Base-by-base conservation (phyloP, 1,140 invertebrate genomes). In the Episyrphus balteatus region DNA sequence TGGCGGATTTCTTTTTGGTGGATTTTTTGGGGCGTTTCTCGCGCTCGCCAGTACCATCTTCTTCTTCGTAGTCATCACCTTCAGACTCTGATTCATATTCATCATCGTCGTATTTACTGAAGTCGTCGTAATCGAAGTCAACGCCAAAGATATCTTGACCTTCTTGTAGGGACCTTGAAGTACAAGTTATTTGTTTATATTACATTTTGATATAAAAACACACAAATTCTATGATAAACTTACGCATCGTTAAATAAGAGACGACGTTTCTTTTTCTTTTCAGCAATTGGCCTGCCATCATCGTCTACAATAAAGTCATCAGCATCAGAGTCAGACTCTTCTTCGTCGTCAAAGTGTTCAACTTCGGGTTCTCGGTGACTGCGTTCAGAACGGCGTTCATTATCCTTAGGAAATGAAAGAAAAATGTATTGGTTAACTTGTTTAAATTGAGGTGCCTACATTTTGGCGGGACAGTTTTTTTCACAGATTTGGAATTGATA, bases 141-240 rank as follows among this genome's bases (percentile, higher is more conserved):
- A 98, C 93, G 47, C 96, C 97, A 71, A 99, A 99, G 54, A 98
- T 97, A 63, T 99, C 96, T 70, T 98, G 93, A 44, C 96, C 96
- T 72, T 98, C 92, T 79, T 98, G 94, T 21, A 98, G 71, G 1
- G 90, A 88, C 6, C 87, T 88, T 36, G 19, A 37, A 17, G 14
- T 18, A 37, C 8, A 48, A 5, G 19, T 38, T 45, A 45, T 44
- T 44, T 44, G 13, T 49, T 18, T 30, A n/a, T n/a, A 6, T 14
- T 37, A 17, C 26, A 10, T 37, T n/a, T 47, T 17, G 14, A 45
- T 33, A 13, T n/a, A 6, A 13, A 39, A 9, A 44, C n/a, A 42
- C 33, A 42, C 21, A 42, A 10, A 44, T 15, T 42, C 19, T 26
- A 47, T 12, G 13, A 42, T 44, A 30, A 44, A 62, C 84, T 77